Conservation (phyloP, 1,140 invertebrate genomes). For the Caenorhabditis inopinata region DNA sequence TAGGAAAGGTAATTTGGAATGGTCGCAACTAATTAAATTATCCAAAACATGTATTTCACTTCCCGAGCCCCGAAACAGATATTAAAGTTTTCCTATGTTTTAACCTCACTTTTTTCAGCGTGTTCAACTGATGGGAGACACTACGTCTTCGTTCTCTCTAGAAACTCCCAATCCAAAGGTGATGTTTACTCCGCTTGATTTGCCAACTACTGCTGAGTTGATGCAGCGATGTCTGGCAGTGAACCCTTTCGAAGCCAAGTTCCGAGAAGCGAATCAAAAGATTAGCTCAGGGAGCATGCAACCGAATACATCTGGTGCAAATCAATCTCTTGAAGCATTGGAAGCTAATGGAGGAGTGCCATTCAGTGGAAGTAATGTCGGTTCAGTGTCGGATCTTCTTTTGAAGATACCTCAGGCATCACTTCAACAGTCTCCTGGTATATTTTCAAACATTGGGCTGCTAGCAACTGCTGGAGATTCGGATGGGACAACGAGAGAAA, state of each 20-base stretch:
- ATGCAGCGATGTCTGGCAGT: slow-evolving; percentile 47
- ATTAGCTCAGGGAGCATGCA: slow-evolving; percentile 39
- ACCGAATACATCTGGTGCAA: slow-evolving; percentile 7
- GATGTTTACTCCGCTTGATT: slow-evolving; percentile 38
- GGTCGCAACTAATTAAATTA: too few relatives aligned
- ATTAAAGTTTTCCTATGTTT: neutral
- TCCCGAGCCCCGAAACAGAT: neutral
- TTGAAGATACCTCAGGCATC: neutral
- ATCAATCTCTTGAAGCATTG: slow-evolving; percentile 37
- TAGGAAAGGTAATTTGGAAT: neutral
- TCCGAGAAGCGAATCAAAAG: slow-evolving; percentile 50
- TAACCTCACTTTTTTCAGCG: neutral
- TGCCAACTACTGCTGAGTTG: slow-evolving; percentile 49
- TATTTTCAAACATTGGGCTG: slow-evolving; percentile 48
- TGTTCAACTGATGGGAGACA: slow-evolving; percentile 3
- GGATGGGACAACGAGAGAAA: slow-evolving; percentile 36
- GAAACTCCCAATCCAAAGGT: slow-evolving; percentile 4
- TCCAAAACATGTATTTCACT: neutral
- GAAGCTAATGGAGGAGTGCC: slow-evolving; percentile 45
- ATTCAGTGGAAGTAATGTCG: neutral
- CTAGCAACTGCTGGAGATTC: slow-evolving; percentile 44
- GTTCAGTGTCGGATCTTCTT: slow-evolving; percentile 1
- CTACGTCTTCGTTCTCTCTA: neutral
- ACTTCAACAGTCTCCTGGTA: slow-evolving; percentile 45
- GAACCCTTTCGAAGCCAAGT: slow-evolving; percentile 51